Evolutionary conservation across 2,797 vertebrate genomes (phyloP), one percentile per base, ranked within the genome.

Genomic region (Rhinogobio ventralis): DNA sequence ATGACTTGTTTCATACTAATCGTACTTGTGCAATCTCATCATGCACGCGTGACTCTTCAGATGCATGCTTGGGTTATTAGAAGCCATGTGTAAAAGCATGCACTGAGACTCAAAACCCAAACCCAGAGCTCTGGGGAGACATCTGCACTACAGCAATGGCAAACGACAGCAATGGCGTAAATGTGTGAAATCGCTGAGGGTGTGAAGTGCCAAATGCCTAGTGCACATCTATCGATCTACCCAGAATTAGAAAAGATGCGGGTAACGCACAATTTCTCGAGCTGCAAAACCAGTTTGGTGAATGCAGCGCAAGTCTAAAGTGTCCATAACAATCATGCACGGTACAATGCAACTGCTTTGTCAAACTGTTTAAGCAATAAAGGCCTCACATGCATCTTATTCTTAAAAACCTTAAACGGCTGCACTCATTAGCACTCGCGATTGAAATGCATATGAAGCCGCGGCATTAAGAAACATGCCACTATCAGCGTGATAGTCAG

Each of bases 401-500:
- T 51, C 36, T 36, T 1, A n/a, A 49, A 46, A 33, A 3, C 15
- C 4, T 23, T 0, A 30, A 74, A 23, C 10, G 4, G 28, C 13
- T 5, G 17, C 8, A 49, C 42, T 82, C 81, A 39, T 74, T 77
- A 69, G 57, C 62, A 57, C 49, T 5, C 19, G 17, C 9, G 19
- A 28, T 55, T 77, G 20, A 77, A 13, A 83, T 68, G 72, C 81
- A 53, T 55, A 68, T n/a, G 49, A 76, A 77, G 69, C 5, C 19
- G 28, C 39, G 13, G 51, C 30, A 57, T 68, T 64, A 7, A 49
- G 20, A 83, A 80, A 64, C 72, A 51, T 14, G 79, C 71, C 20
- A 66, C 81, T 74, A 91, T 92, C 86, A 80, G 77, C 49, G 46
- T 83, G 87, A 81, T 23, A 55, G 81, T 60, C 89, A 90, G 87